These are phyloP conservation scores for Setophaga kirtlandii DNA, from an alignment of 2,113 vertebrate genomes.

Conservation along the genomic window DNA sequence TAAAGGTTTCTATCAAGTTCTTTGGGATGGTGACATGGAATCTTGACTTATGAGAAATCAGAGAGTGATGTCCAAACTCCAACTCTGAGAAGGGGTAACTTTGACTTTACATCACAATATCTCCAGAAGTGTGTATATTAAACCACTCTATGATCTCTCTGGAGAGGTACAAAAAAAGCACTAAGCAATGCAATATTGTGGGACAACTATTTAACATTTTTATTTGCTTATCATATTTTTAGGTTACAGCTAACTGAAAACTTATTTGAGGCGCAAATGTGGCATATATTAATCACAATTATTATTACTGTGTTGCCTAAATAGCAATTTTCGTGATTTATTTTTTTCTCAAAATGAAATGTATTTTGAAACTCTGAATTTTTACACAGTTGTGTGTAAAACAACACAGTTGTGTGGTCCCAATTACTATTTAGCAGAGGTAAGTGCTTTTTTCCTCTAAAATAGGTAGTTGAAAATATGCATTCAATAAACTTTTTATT, in stretches of 20 bases:
- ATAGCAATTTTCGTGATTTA: background rate
- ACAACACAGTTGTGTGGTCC: background rate
- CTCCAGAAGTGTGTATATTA: background rate
- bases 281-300: background rate
- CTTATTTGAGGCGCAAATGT: background rate
- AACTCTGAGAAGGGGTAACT: background rate
- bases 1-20: background rate
- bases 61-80: background rate
- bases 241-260: background rate
- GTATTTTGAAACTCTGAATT: background rate
- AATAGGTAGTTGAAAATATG: background rate
- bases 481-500: background rate
- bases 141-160: rapidly evolving
- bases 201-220: background rate
- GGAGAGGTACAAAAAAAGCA: background rate
- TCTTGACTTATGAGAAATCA: background rate
- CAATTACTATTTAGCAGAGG: background rate
- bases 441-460: background rate
- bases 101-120: background rate
- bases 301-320: background rate
- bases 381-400: background rate
- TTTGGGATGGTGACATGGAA: background rate
- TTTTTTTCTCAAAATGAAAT: background rate
- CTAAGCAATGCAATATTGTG: background rate
- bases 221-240: background rate